Evolutionary conservation across 1,140 invertebrate species (phyloP), one percentile per base, ranked within the genome.

Genomic region (Cyphomyrmex costatus): DNA sequence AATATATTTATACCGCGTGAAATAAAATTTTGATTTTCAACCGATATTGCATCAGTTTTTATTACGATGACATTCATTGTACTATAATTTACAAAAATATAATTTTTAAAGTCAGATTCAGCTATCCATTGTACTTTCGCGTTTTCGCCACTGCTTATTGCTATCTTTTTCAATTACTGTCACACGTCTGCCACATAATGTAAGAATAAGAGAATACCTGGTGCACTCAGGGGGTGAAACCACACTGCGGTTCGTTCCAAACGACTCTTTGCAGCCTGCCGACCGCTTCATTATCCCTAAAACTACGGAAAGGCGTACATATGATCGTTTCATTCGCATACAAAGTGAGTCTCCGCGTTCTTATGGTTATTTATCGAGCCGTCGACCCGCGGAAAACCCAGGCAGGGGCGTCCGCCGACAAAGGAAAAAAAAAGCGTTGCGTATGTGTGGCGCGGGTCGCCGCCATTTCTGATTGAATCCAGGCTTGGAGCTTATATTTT

Each of bases 391-490:
- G 85, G 85, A 86, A 89, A 90, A 70, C 68, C 61, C 68, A 73
- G 82, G 83, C 77, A 71, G 79, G 66, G 85, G 71, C 85, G 89
- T 53, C 74, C 77, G 86, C 88, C 87, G 86, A 90, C 87, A 88
- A 90, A 91, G 89, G 90, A 80, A 80, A 74, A 90, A 90, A 88
- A 51, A 73, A 85, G 83, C 73, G 61, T 88, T 86, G 82, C 85
- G 85, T 91, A 91, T 91, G 77, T 87, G 90, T 88, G 88, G 86
- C 85, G 87, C 66, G 84, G 92, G 91, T 87, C 91, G 91, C 92
- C 88, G 92, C 92, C 91, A 93, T 93, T 93, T 93, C 92, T 92
- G 92, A 93, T 93, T 93, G 90, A 93, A 93, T 93, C 91, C 91
- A 90, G 91, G 92, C 91, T 92, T 91, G 86, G 87, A 91, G 92